phyloP scores from a whole-genome alignment of 2,888 invertebrate genomes.

The Zelleria hepariella region DNA sequence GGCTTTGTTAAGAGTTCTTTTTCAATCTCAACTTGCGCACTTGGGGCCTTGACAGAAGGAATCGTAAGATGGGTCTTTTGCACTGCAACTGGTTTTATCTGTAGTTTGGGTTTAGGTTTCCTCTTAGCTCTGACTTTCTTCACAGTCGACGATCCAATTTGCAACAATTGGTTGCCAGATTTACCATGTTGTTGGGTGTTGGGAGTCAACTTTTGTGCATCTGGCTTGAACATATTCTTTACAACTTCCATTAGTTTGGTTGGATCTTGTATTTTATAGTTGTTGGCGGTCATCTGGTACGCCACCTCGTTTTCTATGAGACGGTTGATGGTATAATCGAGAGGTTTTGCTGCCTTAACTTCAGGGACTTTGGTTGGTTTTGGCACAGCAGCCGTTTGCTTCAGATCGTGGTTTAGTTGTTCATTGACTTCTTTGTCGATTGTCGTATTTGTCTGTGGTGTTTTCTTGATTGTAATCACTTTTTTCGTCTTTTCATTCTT shows the following conservation, averaged over 20 bases:
- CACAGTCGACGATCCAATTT: not conserved
- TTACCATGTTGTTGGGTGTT: not conserved
- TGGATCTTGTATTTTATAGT: not conserved
- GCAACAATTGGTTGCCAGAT: not conserved
- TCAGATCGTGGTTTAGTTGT: not conserved
- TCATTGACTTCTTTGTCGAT: not conserved
- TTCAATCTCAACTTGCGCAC: not conserved
- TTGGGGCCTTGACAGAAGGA: not conserved
- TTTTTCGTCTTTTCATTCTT: conserved; percentile 16
- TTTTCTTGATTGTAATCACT: not conserved
- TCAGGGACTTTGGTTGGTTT: not conserved
- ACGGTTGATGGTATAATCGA: not conserved
- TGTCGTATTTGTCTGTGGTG: not conserved
- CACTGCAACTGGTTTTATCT: not conserved
- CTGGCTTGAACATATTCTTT: not conserved
- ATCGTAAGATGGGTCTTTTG: not conserved
- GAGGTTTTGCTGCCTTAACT: not conserved
- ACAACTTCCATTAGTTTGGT: not conserved
- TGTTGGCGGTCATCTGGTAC: not conserved
- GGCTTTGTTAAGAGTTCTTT: no score
- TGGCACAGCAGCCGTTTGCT: not conserved
- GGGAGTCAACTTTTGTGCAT: not conserved
- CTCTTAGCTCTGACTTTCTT: not conserved
- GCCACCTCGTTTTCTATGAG: not conserved
- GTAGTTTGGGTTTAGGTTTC: not conserved